Conservation (phyloP, 2,888 invertebrate species). For the Thecophora atra region DNA sequence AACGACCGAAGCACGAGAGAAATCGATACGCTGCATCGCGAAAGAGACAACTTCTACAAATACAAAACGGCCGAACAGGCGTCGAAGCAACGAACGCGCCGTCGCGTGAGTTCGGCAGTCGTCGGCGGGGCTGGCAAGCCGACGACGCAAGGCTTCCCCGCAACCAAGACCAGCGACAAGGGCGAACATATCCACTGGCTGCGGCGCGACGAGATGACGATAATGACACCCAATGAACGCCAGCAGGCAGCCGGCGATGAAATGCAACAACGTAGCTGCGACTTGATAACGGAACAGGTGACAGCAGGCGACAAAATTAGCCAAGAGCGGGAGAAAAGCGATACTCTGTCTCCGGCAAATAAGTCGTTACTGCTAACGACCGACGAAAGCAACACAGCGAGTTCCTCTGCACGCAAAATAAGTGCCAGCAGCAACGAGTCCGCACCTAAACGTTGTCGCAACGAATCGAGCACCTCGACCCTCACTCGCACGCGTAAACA, state of each 20-base stretch:
- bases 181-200: conserved; percentile 61
- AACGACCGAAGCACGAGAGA: conserved; percentile 39
- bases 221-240: conserved; percentile 44
- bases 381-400: conserved; percentile 21
- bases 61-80: conserved; percentile 64
- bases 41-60: conserved; percentile 65
- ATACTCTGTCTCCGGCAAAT: neutral
- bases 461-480: conserved; percentile 47
- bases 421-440: conserved; percentile 39
- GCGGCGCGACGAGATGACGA: conserved; percentile 54
- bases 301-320: conserved; percentile 24
- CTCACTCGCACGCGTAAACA: conserved; percentile 45
- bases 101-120: conserved; percentile 45
- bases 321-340: neutral
- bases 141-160: conserved; percentile 48
- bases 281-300: conserved; percentile 11
- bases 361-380: conserved; percentile 35
- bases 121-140: conserved; percentile 28
- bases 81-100: conserved; percentile 39
- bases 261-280: conserved; percentile 11
- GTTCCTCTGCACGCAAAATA: conserved; percentile 28
- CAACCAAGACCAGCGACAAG: conserved; percentile 45
- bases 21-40: conserved; percentile 46
- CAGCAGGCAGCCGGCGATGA: conserved; percentile 25
- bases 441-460: conserved; percentile 50